Evolutionary conservation across 2,113 vertebrate genomes (phyloP).

Genomic region (Telmatochromis sp.): DNA sequence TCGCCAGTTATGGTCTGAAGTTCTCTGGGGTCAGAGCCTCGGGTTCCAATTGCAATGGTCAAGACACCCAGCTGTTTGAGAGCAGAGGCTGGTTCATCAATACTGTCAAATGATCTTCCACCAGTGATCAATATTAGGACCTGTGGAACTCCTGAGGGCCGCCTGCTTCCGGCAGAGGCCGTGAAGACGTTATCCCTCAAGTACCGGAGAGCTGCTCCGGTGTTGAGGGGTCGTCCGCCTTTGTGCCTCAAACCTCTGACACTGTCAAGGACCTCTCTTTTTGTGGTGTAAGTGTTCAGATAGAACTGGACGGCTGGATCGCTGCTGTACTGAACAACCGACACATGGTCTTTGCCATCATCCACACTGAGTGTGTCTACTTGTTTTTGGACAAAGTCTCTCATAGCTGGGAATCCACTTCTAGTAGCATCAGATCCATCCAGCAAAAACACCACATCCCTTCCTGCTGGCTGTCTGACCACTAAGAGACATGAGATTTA

Average conservation of each 20-base stretch:
- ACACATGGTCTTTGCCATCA: conserved; percentile 42
- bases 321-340: conserved; percentile 56
- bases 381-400: conserved; percentile 30
- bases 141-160: conserved; percentile 71
- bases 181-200: conserved; percentile 70
- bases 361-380: conserved; percentile 44
- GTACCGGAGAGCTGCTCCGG: conserved; percentile 72
- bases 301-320: conserved; percentile 43
- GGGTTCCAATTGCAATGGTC: conserved; percentile 20
- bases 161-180: conserved; percentile 74
- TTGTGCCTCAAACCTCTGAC: conserved; percentile 25
- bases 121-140: conserved; percentile 60
- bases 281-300: conserved; percentile 35
- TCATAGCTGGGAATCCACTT: background rate
- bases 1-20: conserved; percentile 26
- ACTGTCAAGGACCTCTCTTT: background rate
- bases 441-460: conserved; percentile 64
- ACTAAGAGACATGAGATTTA: background rate
- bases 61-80: conserved; percentile 42
- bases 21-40: background rate
- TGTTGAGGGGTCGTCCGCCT: conserved; percentile 66
- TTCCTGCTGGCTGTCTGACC: background rate
- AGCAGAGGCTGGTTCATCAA: conserved; percentile 30
- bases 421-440: conserved; percentile 6
- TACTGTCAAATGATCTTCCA: conserved; percentile 47